Evolutionary conservation across 2,113 vertebrate genomes (phyloP).

Genomic region (Hassar affinis): DNA sequence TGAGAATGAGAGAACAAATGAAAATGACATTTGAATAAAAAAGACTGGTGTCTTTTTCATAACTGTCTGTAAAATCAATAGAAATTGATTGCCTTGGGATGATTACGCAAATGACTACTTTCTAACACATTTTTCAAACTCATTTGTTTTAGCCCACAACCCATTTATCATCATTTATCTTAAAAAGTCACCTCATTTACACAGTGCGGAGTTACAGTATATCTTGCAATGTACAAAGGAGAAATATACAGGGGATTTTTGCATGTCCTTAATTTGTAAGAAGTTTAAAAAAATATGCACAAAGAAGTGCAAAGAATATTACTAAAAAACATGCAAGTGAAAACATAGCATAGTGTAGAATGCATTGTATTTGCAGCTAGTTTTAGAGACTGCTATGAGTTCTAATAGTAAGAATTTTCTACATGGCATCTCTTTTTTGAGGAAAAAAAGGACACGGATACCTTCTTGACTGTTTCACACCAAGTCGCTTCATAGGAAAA

Average conservation of each 20-base stretch:
- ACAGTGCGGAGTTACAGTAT: slow-evolving; percentile 16
- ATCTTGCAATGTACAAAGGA: slow-evolving; percentile 28
- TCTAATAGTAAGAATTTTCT: not conserved
- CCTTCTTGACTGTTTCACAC: not conserved
- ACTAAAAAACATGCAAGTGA: not conserved
- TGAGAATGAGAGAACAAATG: slow-evolving; percentile 36
- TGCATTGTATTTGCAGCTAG: not conserved
- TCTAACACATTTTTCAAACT: slow-evolving; percentile 54
- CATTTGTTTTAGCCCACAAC: slow-evolving; percentile 58
- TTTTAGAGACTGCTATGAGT: not conserved
- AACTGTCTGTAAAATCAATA: slow-evolving; percentile 58
- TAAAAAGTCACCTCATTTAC: slow-evolving; percentile 59
- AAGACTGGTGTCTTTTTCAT: slow-evolving; percentile 52
- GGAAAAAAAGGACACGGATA: not conserved
- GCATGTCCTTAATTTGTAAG: slow-evolving; percentile 8
- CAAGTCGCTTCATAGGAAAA: not conserved
- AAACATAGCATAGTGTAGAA: not conserved
- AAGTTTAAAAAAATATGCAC: slow-evolving; percentile 21
- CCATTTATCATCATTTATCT: slow-evolving; percentile 65
- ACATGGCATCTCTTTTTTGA: not conserved
- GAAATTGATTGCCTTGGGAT: slow-evolving; percentile 59
- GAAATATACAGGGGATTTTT: slow-evolving; percentile 27
- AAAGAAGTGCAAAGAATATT: not conserved
- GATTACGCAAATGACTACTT: slow-evolving; percentile 61
- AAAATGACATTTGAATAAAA: slow-evolving; percentile 46